A percentile compares a stretch with the other conserved stretches of the same genome.
Conservation (phyloP, 2,888 invertebrate genomes). For the Mimachlamys varia region DNA sequence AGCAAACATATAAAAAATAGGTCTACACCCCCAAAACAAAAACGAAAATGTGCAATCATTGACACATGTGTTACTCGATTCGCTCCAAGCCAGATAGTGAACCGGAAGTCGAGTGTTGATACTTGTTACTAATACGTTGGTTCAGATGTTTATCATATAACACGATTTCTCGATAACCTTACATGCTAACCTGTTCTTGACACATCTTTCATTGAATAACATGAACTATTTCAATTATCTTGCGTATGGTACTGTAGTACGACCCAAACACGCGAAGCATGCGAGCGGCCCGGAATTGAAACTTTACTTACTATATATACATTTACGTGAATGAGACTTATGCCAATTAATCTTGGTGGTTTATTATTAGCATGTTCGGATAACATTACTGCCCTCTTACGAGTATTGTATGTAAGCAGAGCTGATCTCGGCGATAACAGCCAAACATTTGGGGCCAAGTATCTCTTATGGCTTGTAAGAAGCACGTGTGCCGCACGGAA, state of each 20-base stretch:
- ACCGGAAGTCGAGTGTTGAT: too few species aligned
- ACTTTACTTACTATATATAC: background rate
- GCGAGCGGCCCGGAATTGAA: background rate
- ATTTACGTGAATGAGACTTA: background rate
- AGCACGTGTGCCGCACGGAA: slow-evolving; percentile 14
- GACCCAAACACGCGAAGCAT: background rate
- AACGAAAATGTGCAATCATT: too few species aligned
- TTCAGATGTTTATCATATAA: background rate
- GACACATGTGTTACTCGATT: too few species aligned
- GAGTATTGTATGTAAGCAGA: background rate
- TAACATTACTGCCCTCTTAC: slow-evolving; percentile 26
- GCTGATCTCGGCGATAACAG: background rate
- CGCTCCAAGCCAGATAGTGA: too few species aligned
- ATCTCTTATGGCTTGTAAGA: background rate
- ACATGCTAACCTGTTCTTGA: background rate
- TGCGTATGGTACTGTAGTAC: background rate
- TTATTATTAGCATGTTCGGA: slow-evolving; percentile 16
- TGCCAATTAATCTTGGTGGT: background rate
- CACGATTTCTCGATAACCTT: background rate
- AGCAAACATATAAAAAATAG: too few species aligned
- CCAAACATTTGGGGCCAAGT: background rate
- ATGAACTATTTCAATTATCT: background rate
- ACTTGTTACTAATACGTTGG: too few species aligned
- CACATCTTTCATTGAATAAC: background rate
- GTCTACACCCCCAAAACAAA: too few species aligned